Evolutionary conservation across 1,140 invertebrate genomes (phyloP).

Genomic region (Hirudo medicinalis): DNA sequence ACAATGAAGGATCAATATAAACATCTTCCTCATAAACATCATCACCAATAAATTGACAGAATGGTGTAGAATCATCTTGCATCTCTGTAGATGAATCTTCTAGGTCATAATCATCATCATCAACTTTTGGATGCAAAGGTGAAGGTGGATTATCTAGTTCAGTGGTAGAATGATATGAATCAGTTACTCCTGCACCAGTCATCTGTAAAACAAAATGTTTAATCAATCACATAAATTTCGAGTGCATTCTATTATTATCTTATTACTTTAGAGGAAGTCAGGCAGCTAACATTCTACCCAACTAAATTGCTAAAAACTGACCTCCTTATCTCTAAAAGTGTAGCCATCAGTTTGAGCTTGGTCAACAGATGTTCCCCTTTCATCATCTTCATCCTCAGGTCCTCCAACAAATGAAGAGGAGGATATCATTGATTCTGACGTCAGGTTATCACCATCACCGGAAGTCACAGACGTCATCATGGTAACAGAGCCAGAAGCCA

Average conservation of each 20-base stretch:
- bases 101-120: background rate
- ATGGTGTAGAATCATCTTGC: background rate
- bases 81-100: background rate
- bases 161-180: conserved; percentile 8
- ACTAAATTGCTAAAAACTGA: no score
- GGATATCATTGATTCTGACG: background rate
- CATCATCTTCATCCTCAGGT: background rate
- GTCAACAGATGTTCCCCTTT: background rate
- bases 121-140: background rate
- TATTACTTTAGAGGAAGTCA: no score
- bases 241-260: no score
- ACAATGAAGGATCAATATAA: background rate
- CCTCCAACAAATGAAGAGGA: background rate
- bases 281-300: no score
- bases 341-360: background rate
- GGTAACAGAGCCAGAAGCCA: conserved; percentile 2
- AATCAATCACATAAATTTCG: no score
- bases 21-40: conserved; percentile 3
- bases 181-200: background rate
- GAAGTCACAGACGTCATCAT: background rate
- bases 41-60: background rate
- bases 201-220: no score
- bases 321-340: background rate
- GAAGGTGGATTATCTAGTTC: conserved; percentile 1
- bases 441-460: background rate